Conservation (phyloP, 2,888 invertebrate species). For the Acanthosoma haemorrhoidale region DNA sequence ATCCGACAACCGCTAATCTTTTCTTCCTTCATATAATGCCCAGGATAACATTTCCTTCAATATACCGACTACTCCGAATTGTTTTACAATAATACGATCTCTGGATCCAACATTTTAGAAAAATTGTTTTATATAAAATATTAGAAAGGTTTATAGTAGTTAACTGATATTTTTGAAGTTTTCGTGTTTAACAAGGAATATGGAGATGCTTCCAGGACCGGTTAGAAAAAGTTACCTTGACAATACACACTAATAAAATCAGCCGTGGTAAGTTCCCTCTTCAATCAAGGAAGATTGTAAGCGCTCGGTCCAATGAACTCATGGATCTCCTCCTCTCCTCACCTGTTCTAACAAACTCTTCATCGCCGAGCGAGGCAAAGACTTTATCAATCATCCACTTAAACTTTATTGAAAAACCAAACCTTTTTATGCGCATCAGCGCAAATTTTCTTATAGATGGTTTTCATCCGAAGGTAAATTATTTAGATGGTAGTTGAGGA, state of each 20-base stretch:
- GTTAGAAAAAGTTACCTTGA: not conserved
- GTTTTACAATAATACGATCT: no score
- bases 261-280: not conserved
- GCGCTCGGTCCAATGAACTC: not conserved
- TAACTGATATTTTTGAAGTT: no score
- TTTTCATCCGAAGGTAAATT: not conserved
- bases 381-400: not conserved
- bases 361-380: not conserved
- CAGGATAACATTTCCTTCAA: no score
- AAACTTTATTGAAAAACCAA: not conserved
- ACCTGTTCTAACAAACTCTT: not conserved
- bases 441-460: not conserved
- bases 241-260: not conserved
- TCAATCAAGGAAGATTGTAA: conserved; percentile 7
- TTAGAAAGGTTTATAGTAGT: no score
- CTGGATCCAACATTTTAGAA: no score
- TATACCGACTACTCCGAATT: no score
- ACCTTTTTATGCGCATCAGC: not conserved
- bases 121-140: no score
- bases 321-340: not conserved
- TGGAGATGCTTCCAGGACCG: no score
- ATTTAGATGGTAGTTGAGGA: no score
- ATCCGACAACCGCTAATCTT: no score
- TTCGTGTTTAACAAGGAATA: no score
- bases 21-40: no score